Evolutionary conservation across 2,797 vertebrate genomes (phyloP).

Genomic region (Anomalospiza imberbis): DNA sequence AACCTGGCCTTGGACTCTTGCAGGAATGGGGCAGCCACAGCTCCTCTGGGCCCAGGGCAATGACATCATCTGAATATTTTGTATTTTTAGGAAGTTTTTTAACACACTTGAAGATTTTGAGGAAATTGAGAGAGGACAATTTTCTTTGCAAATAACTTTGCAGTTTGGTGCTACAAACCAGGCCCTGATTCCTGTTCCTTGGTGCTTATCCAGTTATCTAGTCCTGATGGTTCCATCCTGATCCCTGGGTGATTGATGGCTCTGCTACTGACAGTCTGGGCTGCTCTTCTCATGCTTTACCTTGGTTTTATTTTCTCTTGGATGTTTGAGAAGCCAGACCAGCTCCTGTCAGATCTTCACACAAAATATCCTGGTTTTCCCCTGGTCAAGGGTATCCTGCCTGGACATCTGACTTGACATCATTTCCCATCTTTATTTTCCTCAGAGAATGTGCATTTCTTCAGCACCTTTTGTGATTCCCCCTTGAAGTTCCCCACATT

Average conservation of each 20-base stretch:
- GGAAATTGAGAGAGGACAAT: background rate
- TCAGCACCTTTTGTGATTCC: background rate
- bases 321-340: background rate
- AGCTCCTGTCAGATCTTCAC: background rate
- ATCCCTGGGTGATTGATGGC: background rate
- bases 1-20: background rate
- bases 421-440: background rate
- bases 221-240: background rate
- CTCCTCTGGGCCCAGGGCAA: background rate
- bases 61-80: background rate
- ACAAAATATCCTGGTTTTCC: background rate
- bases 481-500: background rate
- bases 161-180: background rate
- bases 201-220: background rate
- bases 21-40: background rate
- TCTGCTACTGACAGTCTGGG: background rate
- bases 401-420: background rate
- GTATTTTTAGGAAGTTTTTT: background rate
- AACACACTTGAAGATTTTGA: fast-evolving
- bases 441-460: background rate
- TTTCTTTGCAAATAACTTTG: background rate
- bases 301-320: background rate
- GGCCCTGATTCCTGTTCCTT: no score
- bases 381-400: background rate
- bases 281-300: background rate